Evolutionary conservation across 2,797 vertebrate species (phyloP).

Genomic region (Pipistrellus nathusii): DNA sequence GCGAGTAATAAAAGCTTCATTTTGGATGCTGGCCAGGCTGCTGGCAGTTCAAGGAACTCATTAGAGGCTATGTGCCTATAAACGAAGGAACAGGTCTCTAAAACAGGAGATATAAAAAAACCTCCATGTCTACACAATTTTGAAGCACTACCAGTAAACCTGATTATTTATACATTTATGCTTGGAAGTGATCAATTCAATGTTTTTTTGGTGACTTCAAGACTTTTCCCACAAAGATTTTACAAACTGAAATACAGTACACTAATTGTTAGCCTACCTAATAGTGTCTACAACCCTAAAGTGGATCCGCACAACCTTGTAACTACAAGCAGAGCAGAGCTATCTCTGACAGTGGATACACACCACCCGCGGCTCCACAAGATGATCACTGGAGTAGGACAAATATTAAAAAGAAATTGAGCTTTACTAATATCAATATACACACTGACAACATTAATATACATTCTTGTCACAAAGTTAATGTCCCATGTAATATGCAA

Average conservation of each 20-base stretch:
- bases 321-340: not conserved
- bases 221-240: not conserved
- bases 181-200: slow-evolving; percentile 10
- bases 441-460: not conserved
- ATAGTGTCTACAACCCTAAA: not conserved
- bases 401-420: slow-evolving; percentile 32
- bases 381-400: not conserved
- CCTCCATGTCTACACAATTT: not conserved
- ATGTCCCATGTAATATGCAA: not conserved
- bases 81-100: slow-evolving; percentile 24
- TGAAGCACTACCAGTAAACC: not conserved
- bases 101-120: slow-evolving; percentile 44
- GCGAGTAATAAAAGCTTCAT: not conserved
- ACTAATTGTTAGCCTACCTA: not conserved
- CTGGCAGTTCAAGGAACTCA: not conserved
- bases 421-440: not conserved
- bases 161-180: slow-evolving; percentile 29
- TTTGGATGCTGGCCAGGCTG: not conserved
- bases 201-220: not conserved
- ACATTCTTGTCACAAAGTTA: not conserved
- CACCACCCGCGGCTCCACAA: not conserved
- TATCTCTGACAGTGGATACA: not conserved
- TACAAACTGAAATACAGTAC: slow-evolving; percentile 24
- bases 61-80: not conserved
- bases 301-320: not conserved